Conservation (phyloP, 2,888 invertebrate species). For the Epirrita christyi region DNA sequence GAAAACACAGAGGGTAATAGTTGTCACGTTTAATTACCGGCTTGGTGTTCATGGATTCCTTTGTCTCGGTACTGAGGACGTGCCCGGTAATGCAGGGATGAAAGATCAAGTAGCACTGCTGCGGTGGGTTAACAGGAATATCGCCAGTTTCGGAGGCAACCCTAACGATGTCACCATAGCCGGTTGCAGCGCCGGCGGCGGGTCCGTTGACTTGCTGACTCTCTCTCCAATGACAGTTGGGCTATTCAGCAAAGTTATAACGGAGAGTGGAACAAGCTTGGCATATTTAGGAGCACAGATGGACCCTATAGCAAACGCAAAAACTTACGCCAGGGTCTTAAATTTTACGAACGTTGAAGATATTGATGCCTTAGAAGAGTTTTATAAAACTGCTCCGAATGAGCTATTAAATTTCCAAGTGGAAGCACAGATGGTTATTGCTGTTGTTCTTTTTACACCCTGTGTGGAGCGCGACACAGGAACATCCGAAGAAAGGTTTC, state of each 20-base stretch:
- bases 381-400: conserved; percentile 25
- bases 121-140: conserved; percentile 37
- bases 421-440: not conserved
- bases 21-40: conserved; percentile 40
- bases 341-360: conserved; percentile 27
- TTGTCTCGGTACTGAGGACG: conserved; percentile 38
- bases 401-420: conserved; percentile 7
- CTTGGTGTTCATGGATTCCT: conserved; percentile 39
- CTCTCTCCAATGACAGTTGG: conserved; percentile 31
- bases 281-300: conserved; percentile 1
- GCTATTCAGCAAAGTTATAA: conserved; percentile 35
- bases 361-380: conserved; percentile 32
- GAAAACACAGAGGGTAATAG: conserved; percentile 29
- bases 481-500: conserved; percentile 16
- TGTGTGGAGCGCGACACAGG: conserved; percentile 23
- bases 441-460: conserved; percentile 10
- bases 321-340: conserved; percentile 14
- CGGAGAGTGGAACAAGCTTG: conserved; percentile 29
- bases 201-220: conserved; percentile 29
- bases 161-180: conserved; percentile 34
- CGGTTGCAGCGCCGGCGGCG: conserved; percentile 33
- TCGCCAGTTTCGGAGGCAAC: conserved; percentile 39
- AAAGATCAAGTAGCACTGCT: conserved; percentile 37
- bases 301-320: conserved; percentile 19
- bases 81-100: conserved; percentile 41